Percentiles rank a stretch among this genome's conserved stretches.
These are phyloP conservation scores for Amyelois transitella DNA, from an alignment of 1,140 invertebrate genomes.

Conservation along the genomic window DNA sequence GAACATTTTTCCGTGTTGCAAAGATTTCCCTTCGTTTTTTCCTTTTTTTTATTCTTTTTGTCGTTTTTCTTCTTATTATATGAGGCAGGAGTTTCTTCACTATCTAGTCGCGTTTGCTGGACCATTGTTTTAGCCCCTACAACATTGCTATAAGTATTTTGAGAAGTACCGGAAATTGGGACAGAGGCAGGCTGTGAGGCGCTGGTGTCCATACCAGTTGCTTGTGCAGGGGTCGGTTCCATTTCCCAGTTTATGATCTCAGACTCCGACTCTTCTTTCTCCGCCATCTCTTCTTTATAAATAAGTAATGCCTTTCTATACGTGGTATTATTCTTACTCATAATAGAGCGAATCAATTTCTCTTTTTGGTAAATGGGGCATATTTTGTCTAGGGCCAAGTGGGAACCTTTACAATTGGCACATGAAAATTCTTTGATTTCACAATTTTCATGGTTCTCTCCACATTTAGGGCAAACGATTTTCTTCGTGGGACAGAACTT, in stretches of 20 bases:
- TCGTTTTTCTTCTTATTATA: background rate
- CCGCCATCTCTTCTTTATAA: background rate
- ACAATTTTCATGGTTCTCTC: conserved; percentile 20
- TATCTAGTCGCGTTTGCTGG: background rate
- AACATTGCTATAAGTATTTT: background rate
- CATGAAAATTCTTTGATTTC: conserved; percentile 11
- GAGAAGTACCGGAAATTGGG: background rate
- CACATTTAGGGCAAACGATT: conserved; percentile 17
- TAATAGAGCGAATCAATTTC: conserved; percentile 12
- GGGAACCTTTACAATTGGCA: conserved; percentile 18
- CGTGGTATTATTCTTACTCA: background rate
- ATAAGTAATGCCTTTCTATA: conserved; percentile 4
- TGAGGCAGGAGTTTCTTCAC: background rate
- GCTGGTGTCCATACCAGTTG: too few relatives aligned
- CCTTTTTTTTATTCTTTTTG: background rate
- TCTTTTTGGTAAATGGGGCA: conserved; percentile 22
- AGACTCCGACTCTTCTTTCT: background rate
- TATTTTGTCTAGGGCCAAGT: conserved; percentile 19
- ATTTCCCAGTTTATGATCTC: too few relatives aligned
- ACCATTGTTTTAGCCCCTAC: background rate
- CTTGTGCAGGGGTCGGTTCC: too few relatives aligned
- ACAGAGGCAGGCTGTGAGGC: background rate
- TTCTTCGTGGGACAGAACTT: background rate
- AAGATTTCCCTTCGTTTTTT: background rate
- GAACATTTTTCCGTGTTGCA: background rate